Conservation (phyloP, 2,888 invertebrate species). For the Dorcus hopei region DNA sequence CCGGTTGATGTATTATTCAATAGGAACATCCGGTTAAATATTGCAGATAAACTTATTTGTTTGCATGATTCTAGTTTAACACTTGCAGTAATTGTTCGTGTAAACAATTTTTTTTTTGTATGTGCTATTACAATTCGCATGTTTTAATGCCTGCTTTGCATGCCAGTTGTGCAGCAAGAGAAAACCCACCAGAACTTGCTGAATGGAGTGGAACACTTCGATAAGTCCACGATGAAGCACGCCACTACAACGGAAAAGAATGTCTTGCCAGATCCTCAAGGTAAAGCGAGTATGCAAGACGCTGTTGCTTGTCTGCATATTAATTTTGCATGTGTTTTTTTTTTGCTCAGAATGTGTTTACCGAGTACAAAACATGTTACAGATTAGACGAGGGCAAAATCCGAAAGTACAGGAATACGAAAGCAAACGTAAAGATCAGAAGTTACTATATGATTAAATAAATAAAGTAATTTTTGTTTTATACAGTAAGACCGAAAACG, state of each 20-base stretch:
- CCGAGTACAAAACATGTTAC: background rate
- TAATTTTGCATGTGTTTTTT: slow-evolving; percentile 1
- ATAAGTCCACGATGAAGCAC: slow-evolving; percentile 71
- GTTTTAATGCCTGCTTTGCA: slow-evolving; percentile 25
- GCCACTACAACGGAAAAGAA: slow-evolving; percentile 73
- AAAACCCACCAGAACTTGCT: slow-evolving; percentile 69
- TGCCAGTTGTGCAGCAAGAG: slow-evolving; percentile 67
- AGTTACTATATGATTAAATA: too few relatives aligned
- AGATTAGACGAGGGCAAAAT: background rate
- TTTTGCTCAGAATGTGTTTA: background rate
- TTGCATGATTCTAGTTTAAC: too few relatives aligned
- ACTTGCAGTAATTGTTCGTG: too few relatives aligned
- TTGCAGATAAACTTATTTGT: too few relatives aligned
- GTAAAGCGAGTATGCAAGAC: slow-evolving; percentile 29
- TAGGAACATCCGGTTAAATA: too few relatives aligned
- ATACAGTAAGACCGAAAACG: too few relatives aligned
- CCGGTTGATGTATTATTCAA: too few relatives aligned
- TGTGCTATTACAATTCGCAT: background rate
- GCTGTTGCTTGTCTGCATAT: slow-evolving; percentile 12
- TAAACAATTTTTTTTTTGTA: slow-evolving; percentile 11
- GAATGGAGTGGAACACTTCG: slow-evolving; percentile 70
- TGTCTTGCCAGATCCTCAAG: slow-evolving; percentile 68
- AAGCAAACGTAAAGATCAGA: too few relatives aligned
- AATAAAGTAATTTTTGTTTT: too few relatives aligned
- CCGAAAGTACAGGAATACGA: too few relatives aligned